A percentile compares a stretch with the other conserved stretches of the same genome.
Conservation (phyloP, 2,797 vertebrate species). For the Stomatorhinus walkeri region DNA sequence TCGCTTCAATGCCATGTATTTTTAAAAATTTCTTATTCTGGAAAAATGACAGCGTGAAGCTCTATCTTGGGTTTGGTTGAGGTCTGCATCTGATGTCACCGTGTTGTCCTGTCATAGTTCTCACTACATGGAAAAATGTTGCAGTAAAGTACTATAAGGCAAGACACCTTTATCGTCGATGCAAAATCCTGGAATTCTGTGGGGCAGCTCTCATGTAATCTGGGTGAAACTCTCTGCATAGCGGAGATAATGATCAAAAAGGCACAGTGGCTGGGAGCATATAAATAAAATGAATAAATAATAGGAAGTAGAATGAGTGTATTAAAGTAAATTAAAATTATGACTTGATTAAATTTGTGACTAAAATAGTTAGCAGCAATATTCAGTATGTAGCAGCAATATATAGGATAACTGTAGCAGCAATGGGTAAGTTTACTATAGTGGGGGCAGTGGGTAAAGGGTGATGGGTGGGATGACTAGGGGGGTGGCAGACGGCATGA, state of each 20-base stretch:
- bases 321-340: neutral
- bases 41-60: neutral
- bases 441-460: neutral
- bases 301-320: neutral
- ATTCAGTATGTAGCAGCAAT: neutral
- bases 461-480: neutral
- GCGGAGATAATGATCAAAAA: neutral
- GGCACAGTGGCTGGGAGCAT: neutral
- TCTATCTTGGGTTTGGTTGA: neutral
- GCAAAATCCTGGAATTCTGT: neutral
- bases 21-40: neutral
- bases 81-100: neutral
- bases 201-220: neutral
- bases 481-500: neutral
- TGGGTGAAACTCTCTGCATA: neutral
- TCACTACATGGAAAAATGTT: neutral
- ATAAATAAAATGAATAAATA: constrained; percentile 1
- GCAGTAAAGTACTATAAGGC: neutral
- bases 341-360: neutral
- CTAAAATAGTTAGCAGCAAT: neutral
- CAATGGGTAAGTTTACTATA: neutral
- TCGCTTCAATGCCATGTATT: neutral
- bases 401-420: neutral
- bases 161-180: neutral
- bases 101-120: neutral